Conservation (phyloP, 2,113 vertebrate genomes). For the Arothron firmamentum region DNA sequence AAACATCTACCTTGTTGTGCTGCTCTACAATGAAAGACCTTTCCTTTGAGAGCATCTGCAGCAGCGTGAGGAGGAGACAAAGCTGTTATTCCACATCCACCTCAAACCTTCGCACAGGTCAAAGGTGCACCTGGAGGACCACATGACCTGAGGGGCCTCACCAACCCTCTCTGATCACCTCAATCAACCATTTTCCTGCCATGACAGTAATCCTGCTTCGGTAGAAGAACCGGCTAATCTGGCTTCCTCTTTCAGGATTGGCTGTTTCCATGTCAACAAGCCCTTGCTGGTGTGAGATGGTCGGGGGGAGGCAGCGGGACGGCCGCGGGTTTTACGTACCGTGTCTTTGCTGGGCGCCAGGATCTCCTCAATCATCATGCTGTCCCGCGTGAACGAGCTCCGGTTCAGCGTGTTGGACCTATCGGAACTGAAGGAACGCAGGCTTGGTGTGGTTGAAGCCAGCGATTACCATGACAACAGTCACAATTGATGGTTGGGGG, state of each 20-base stretch:
- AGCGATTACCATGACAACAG: constrained; percentile 67
- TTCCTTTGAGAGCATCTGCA: constrained; percentile 76
- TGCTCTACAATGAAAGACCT: constrained; percentile 74
- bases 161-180: too few relatives aligned
- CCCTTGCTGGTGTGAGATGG: constrained; percentile 39
- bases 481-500: constrained; percentile 32
- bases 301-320: too few relatives aligned
- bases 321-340: constrained; percentile 76
- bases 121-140: too few relatives aligned
- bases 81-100: too few relatives aligned
- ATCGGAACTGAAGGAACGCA: constrained; percentile 99
- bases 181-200: not conserved
- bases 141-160: too few relatives aligned
- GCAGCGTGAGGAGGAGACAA: constrained; percentile 30
- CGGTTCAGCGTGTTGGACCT: constrained; percentile 99
- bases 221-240: constrained; percentile 26
- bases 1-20: constrained; percentile 73
- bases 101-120: too few relatives aligned
- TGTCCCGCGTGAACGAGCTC: constrained; percentile 94
- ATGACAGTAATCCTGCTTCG: constrained; percentile 20
- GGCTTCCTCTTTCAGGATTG: constrained; percentile 38
- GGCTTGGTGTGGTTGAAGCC: constrained; percentile 80
- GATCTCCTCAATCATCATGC: constrained; percentile 98
- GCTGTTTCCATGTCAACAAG: constrained; percentile 15
- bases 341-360: constrained; percentile 88